Percentiles rank a stretch among this genome's conserved stretches.
These are phyloP conservation scores for Agapostemon virescens DNA, from an alignment of 2,888 invertebrate species.

Conservation along the genomic window DNA sequence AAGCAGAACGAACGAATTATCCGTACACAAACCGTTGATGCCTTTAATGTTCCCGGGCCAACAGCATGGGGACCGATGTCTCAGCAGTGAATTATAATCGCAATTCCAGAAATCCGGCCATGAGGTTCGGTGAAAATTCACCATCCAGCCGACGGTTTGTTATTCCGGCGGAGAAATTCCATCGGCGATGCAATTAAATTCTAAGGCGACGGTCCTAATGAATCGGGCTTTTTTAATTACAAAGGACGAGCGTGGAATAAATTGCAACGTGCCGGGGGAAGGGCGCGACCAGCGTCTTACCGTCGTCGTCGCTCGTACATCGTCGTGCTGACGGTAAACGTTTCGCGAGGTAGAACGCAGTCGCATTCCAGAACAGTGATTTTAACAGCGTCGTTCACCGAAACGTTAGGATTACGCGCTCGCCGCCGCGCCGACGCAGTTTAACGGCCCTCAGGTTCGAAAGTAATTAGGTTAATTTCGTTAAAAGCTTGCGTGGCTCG, in stretches of 20 bases:
- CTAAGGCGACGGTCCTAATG: conserved; percentile 65
- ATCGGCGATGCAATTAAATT: conserved; percentile 65
- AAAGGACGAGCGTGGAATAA: conserved; percentile 59
- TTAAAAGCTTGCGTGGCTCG: conserved; percentile 53
- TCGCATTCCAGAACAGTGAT: conserved; percentile 69
- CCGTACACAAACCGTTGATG: neutral
- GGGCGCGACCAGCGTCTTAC: conserved; percentile 23
- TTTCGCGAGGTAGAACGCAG: conserved; percentile 56
- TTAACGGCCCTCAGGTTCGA: conserved; percentile 65
- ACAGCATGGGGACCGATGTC: neutral
- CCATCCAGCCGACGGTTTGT: conserved; percentile 59
- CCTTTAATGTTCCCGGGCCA: neutral
- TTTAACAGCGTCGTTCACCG: conserved; percentile 66
- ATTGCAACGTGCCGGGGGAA: conserved; percentile 53
- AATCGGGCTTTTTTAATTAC: conserved; percentile 66
- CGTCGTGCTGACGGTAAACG: conserved; percentile 44
- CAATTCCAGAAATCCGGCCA: conserved; percentile 12
- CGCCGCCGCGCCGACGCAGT: conserved; percentile 53
- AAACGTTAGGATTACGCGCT: conserved; percentile 65
- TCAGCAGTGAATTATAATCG: neutral
- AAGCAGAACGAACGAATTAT: neutral
- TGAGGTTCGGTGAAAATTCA: conserved; percentile 55
- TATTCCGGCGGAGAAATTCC: conserved; percentile 61
- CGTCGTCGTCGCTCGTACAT: conserved; percentile 40
- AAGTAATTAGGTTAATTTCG: conserved; percentile 68